Evolutionary conservation across 2,888 invertebrate genomes (phyloP), one percentile per base, ranked within the genome.

Genomic region (Drosophila multiciliata): DNA sequence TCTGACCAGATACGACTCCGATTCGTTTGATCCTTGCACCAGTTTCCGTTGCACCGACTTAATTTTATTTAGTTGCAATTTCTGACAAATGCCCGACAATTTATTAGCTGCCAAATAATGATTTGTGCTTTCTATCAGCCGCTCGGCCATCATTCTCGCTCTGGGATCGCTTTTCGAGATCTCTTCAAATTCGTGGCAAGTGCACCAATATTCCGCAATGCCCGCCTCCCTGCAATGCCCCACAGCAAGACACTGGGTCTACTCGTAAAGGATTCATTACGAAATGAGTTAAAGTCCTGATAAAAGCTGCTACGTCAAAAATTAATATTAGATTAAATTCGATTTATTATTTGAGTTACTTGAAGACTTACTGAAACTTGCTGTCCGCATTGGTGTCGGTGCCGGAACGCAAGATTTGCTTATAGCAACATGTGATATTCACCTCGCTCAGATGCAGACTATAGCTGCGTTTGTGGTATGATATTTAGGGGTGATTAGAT

Each of bases 161-260:
- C 40, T 58, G 0, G 78, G n/a, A 5, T 55, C 69, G 29, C 23
- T 32, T 4, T 23, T 15, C 0, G 55, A 33, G 2, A 77, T 9
- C 1, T 50, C 45, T 9, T 26, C 29, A 17, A 61, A 42, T 1
- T 69, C 50, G 23, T 49, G 15, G 32, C 97, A 97, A 71, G 96
- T 95, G 89, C 97, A 97, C 97, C 97, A 97, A 87, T 96, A 96
- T 20, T 95, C 94, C 0, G 94, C 93, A 64, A 97, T 95, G 0
- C 94, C 95, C 0, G 95, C 95, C 64, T 96, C 95, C 33, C 92
- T 92, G 87, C 97, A 97, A 4, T 95, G 32, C 98, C 98, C 54
- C 98, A 91, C 83, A 98, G 93, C 35, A 98, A 92, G 0, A 98
- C 95, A 90, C 95, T 96, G 12, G 95, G 82, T 17, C 66, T 76